Evolutionary conservation across 2,888 invertebrate genomes (phyloP).

Genomic region (Harpalus rufipes): DNA sequence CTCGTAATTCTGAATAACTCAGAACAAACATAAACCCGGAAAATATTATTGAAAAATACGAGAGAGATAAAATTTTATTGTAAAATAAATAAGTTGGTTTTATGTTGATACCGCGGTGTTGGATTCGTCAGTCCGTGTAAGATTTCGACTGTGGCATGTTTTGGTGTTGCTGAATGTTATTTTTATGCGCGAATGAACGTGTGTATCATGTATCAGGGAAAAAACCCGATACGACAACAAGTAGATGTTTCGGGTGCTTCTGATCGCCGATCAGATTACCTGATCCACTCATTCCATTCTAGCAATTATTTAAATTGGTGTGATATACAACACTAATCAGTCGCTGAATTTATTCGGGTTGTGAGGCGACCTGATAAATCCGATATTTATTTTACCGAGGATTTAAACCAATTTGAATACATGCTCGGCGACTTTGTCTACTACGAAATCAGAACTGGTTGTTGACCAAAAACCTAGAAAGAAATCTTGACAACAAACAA

Average conservation of each 20-base stretch:
- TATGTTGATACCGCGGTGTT: background rate
- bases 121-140: background rate
- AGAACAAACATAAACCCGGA: background rate
- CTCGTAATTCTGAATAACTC: background rate
- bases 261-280: constrained; percentile 25
- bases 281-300: constrained; percentile 49
- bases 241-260: constrained; percentile 37
- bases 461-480: background rate
- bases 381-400: constrained; percentile 56
- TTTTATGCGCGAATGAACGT: constrained; percentile 30
- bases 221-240: constrained; percentile 39
- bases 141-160: constrained; percentile 13
- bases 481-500: background rate
- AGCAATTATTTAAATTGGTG: constrained; percentile 65
- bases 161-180: constrained; percentile 33
- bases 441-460: constrained; percentile 4
- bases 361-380: constrained; percentile 49
- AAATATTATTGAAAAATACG: constrained; percentile 21
- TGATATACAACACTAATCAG: constrained; percentile 64
- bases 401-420: constrained; percentile 64
- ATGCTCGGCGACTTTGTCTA: constrained; percentile 15
- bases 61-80: constrained; percentile 25
- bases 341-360: constrained; percentile 56
- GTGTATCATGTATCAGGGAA: constrained; percentile 24
- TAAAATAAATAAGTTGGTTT: constrained; percentile 15